Evolutionary conservation across 2,797 vertebrate species (phyloP), one percentile per base, ranked within the genome.

Genomic region (Kryptolebias ocellatus): DNA sequence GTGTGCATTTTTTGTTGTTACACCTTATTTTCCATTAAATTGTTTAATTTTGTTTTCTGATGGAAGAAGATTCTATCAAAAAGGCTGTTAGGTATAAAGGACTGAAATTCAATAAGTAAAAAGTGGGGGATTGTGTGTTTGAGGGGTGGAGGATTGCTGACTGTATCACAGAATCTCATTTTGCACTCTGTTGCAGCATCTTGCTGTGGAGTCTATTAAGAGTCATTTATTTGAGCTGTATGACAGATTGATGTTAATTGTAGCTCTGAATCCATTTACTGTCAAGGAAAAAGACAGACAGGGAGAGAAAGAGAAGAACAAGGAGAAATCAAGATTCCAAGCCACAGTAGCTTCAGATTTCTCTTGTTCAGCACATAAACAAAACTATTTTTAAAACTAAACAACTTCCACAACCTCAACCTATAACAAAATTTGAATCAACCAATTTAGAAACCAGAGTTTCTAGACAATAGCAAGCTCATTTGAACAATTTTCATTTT

Each of bases 181-280:
- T 58, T 69, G 72, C 53, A 69, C 67, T 76, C 74, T 83, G 69
- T 66, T 65, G 67, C 51, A 58, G 65, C 73, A 71, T 81, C 56
- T 79, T 80, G 76, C 71, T 76, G 54, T 64, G 47, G 60, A 86
- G 79, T 84, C 79, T 74, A 81, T 85, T 85, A 80, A 54, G 67
- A 88, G 72, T 84, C 70, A 80, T 84, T 84, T 83, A 73, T 83
- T 83, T 80, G 55, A 76, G 76, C 76, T 70, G 61, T 57, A 61
- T 77, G 72, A 76, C 74, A 87, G 78, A 84, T 84, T 87, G 77
- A 83, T 83, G 78, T 72, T 84, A 81, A 87, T 79, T 87, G 80
- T 75, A 60, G 58, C 67, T 64, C 74, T 70, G 76, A 80, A 79
- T 83, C 70, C 53, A 79, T 84, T 84, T 75, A 64, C 58, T 78